These are phyloP conservation scores for Willisornis vidua DNA, from an alignment of 2,113 vertebrate species.

Conservation along the genomic window DNA sequence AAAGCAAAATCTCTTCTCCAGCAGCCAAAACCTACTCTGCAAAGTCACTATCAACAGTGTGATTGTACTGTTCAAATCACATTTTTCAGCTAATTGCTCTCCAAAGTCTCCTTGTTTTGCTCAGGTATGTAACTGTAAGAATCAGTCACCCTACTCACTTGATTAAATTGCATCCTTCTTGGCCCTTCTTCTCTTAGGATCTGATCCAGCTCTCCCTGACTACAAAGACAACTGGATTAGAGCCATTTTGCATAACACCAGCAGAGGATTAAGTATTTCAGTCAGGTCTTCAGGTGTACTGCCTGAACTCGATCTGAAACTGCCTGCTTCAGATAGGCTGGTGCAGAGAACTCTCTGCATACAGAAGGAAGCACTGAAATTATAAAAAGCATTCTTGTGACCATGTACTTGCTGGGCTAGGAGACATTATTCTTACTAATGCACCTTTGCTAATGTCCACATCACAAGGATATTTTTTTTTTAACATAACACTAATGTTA, in stretches of 20 bases:
- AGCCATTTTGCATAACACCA: background rate
- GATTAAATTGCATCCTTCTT: slow-evolving; percentile 29
- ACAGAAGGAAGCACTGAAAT: slow-evolving; percentile 38
- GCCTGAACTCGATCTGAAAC: slow-evolving; percentile 22
- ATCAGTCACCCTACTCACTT: slow-evolving; percentile 16
- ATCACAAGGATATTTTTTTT: background rate
- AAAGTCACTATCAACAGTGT: slow-evolving; percentile 26
- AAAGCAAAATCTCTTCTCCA: slow-evolving; percentile 7
- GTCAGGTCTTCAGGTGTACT: slow-evolving; percentile 20
- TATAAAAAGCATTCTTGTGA: background rate
- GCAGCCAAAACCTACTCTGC: background rate
- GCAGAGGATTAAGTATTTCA: slow-evolving; percentile 44
- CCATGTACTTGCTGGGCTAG: background rate
- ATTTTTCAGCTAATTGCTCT: slow-evolving; percentile 42
- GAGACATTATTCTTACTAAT: slow-evolving; percentile 57
- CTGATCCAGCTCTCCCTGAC: slow-evolving; percentile 45
- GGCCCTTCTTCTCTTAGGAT: slow-evolving; percentile 21
- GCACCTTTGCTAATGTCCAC: slow-evolving; percentile 57
- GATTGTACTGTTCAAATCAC: background rate
- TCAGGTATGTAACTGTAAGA: slow-evolving; percentile 27
- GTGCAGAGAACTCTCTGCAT: background rate
- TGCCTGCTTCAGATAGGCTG: background rate
- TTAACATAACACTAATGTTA: slow-evolving; percentile 44
- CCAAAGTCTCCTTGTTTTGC: slow-evolving; percentile 52
- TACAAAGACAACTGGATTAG: background rate